A percentile compares a stretch with the other conserved stretches of the same genome.
These are phyloP conservation scores for Drosophila mojavensis DNA, from an alignment of 1,140 invertebrate species.

Conservation along the genomic window DNA sequence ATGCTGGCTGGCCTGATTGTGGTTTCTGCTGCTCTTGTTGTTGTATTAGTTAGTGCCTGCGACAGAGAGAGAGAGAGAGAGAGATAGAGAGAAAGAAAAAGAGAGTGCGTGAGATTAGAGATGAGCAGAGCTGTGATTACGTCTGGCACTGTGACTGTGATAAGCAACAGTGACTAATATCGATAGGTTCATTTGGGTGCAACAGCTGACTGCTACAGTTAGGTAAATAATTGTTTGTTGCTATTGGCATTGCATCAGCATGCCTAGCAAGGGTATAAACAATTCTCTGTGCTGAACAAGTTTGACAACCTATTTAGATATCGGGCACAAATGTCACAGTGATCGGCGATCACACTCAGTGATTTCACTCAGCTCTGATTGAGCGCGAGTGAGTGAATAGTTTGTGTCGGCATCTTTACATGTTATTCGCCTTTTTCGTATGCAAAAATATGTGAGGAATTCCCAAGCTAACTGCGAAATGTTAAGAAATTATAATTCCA, in stretches of 20 bases:
- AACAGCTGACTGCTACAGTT: neutral
- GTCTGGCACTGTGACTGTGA: neutral
- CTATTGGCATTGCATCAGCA: neutral
- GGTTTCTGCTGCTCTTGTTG: slow-evolving; percentile 50
- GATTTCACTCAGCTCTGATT: slow-evolving; percentile 21
- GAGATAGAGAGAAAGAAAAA: slow-evolving; percentile 35
- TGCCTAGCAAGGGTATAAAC: neutral
- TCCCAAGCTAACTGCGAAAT: slow-evolving; percentile 77
- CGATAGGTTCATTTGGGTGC: neutral
- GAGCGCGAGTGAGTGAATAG: slow-evolving; percentile 28
- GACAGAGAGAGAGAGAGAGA: slow-evolving; percentile 28
- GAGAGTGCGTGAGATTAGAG: slow-evolving; percentile 30
- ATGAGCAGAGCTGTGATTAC: slow-evolving; percentile 31
- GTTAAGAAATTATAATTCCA: slow-evolving; percentile 52
- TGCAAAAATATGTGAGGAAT: slow-evolving; percentile 81
- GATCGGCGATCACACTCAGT: neutral
- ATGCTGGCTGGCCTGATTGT: slow-evolving; percentile 62
- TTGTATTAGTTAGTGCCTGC: slow-evolving; percentile 63
- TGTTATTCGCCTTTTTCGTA: slow-evolving; percentile 54
- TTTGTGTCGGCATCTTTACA: slow-evolving; percentile 60
- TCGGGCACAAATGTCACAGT: neutral
- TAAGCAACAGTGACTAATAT: neutral
- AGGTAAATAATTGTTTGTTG: slow-evolving; percentile 5
- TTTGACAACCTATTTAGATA: neutral
- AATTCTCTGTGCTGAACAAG: neutral